Evolutionary conservation across 2,888 invertebrate genomes (phyloP), one percentile per base, ranked within the genome.

Genomic region (Melipona beecheii): DNA sequence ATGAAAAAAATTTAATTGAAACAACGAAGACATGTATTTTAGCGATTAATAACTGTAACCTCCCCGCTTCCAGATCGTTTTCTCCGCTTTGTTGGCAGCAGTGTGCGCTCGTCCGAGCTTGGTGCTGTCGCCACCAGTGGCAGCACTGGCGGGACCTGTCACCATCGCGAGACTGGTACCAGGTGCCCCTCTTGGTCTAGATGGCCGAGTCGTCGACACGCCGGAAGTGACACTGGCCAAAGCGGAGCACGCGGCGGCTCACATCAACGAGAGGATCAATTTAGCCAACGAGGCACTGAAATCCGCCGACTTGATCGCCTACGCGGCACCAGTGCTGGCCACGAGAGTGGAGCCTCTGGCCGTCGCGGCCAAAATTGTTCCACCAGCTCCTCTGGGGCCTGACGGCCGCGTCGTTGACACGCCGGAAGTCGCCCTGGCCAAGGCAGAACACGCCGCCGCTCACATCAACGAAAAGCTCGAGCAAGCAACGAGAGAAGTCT

Each of bases 361-460:
- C 1, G 4, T 84, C 1, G 87, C 85, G 1, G 86, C 85, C 0
- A 90, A 86, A 56, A 72, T 91, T 54, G 64, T 85, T 0, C 81
- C 87, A 3, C 84, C 90, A 19, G 92, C 94, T 0, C 94, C 94
- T 4, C 81, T 94, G 15, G 94, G 93, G 5, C 89, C 86, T 17
- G 94, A 94, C 62, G 94, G 94, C 4, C 91, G 92, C 4, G 94
- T 94, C 5, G 88, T 94, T n/a, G 94, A 94, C 83, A 93, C 94
- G 27, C 92, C 93, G 50, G 94, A 94, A 84, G 94, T 94, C 0
- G 88, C 92, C 19, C 73, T 88, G 5, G 93, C 93, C 62, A 94
- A 93, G 71, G 93, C 91, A 19, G 93, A 93, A 31, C 94, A 94
- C 84, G 92, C 92, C 0, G 92, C 92, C 2, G 93, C 94, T 52